phyloP scores from a whole-genome alignment of 2,888 invertebrate genomes.

The Heteropelma amictum region DNA sequence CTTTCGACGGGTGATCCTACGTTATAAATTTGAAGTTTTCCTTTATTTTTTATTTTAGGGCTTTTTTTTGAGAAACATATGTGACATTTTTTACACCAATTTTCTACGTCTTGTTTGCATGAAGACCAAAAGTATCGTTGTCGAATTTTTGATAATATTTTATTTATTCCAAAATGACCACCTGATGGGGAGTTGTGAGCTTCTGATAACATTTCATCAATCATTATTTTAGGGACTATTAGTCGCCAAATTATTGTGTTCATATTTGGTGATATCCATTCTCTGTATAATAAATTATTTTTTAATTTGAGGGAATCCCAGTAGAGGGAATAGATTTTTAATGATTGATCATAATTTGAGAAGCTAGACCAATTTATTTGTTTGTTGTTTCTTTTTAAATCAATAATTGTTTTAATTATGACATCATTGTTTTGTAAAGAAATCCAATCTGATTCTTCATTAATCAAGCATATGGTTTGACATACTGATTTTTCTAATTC shows the following conservation, averaged over 20 bases:
- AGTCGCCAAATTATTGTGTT: slow-evolving; percentile 28
- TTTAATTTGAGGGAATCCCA: slow-evolving; percentile 54
- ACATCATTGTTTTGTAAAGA: not conserved
- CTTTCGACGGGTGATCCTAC: slow-evolving; percentile 54
- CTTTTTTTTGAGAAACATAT: slow-evolving; percentile 57
- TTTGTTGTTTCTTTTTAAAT: not conserved
- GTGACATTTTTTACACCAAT: slow-evolving; percentile 59
- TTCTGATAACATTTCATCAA: slow-evolving; percentile 3
- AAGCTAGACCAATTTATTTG: slow-evolving; percentile 36
- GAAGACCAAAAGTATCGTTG: slow-evolving; percentile 59
- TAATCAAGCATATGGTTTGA: not conserved
- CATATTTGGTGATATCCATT: slow-evolving; percentile 43
- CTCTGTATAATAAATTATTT: slow-evolving; percentile 36
- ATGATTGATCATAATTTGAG: not conserved
- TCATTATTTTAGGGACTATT: slow-evolving; percentile 29
- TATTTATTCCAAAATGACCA: slow-evolving; percentile 39
- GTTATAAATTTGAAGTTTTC: slow-evolving; percentile 56
- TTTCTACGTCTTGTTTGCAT: slow-evolving; percentile 51
- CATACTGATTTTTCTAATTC: not conserved
- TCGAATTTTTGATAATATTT: slow-evolving; percentile 57
- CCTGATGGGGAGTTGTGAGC: slow-evolving; percentile 57
- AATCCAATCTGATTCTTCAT: not conserved
- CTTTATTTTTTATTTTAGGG: slow-evolving; percentile 42
- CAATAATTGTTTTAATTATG: not conserved
- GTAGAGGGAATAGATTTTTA: slow-evolving; percentile 52